Base-by-base conservation (phyloP, 2,113 vertebrate genomes). In the Myiozetetes cayanensis region DNA sequence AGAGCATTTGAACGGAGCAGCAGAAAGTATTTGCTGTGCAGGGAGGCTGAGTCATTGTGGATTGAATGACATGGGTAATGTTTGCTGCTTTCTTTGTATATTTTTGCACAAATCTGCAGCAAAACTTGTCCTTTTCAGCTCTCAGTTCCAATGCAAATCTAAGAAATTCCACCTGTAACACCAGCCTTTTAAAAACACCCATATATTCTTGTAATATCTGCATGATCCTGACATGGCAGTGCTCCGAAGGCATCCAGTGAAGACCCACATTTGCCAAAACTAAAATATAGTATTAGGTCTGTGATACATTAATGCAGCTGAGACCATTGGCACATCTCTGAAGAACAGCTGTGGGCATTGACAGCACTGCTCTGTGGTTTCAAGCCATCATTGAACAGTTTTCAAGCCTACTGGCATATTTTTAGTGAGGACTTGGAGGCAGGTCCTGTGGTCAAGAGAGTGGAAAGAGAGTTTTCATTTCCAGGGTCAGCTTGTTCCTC, bases 1-100 rank as follows among this genome's bases (percentile, higher is more conserved):
- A 67, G 47, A 46, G 16, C 11, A 6, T 63, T 80, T n/a, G 61
- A 62, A n/a, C 13, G 55, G 28, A 53, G 35, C 18, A 55, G 41
- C 39, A 37, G 63, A 65, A 84, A 25, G 24, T 50, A 24, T 6
- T 80, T 5, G 2, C 53, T 6, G 0, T 19, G 35, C 19, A 12
- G 8, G 52, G 30, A 20, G 7, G 14, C 49, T 47, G 43, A 55
- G 41, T 10, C 16, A 5, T 22, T 46, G 39, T 7, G 0, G 53
- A 12, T 12, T 24, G 53, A 70, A 14, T 9, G 5, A 20, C 5
- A 3, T 0, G 0, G 28, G 50, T 63, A 21, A 22, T 0, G 0
- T 72, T 79, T 72, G 17, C 44, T 35, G 7, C 67, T 66, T 55
- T 12, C 28, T 41, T 61, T 7, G 6, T 44, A 83, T 55, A 8